phyloP scores from a whole-genome alignment of 1,140 invertebrate species.

The Hyles euphorbiae region DNA sequence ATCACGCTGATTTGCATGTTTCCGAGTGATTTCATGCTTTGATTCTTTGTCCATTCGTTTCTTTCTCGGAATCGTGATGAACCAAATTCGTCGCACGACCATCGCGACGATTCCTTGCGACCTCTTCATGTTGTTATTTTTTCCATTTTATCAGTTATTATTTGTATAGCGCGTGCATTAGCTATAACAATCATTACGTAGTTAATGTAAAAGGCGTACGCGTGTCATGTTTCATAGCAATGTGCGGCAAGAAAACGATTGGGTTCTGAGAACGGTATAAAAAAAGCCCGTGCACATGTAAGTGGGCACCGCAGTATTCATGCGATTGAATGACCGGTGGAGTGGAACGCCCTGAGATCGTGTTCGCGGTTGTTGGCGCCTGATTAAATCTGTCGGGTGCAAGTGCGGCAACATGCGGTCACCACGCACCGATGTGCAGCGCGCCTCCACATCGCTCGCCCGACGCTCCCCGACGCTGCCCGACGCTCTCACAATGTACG shows the following conservation, averaged over 20 bases:
- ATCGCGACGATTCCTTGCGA: slow-evolving; percentile 11
- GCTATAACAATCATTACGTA: too few species aligned
- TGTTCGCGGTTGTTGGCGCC: slow-evolving; percentile 41
- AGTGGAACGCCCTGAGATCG: slow-evolving; percentile 35
- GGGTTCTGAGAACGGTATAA: slow-evolving; percentile 14
- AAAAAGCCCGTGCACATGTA: slow-evolving; percentile 9
- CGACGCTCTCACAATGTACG: not conserved
- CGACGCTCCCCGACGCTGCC: not conserved
- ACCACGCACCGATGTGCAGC: slow-evolving; percentile 8
- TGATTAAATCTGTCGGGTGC: slow-evolving; percentile 44
- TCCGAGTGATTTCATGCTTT: slow-evolving; percentile 32
- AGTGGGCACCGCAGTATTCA: slow-evolving; percentile 9
- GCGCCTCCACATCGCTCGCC: slow-evolving; percentile 3
- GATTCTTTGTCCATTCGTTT: slow-evolving; percentile 27
- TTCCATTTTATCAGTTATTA: too few species aligned
- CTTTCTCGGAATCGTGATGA: slow-evolving; percentile 31
- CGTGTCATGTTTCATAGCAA: slow-evolving; percentile 9
- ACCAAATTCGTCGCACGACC: slow-evolving; percentile 23
- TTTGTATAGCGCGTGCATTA: too few species aligned
- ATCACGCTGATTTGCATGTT: slow-evolving; percentile 42
- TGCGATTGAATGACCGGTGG: slow-evolving; percentile 21
- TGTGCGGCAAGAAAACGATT: too few species aligned
- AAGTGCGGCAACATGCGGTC: slow-evolving; percentile 25
- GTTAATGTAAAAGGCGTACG: slow-evolving; percentile 12
- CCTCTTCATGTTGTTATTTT: not conserved